Conservation (phyloP, 2,888 invertebrate species). For the Drosophila recens region DNA sequence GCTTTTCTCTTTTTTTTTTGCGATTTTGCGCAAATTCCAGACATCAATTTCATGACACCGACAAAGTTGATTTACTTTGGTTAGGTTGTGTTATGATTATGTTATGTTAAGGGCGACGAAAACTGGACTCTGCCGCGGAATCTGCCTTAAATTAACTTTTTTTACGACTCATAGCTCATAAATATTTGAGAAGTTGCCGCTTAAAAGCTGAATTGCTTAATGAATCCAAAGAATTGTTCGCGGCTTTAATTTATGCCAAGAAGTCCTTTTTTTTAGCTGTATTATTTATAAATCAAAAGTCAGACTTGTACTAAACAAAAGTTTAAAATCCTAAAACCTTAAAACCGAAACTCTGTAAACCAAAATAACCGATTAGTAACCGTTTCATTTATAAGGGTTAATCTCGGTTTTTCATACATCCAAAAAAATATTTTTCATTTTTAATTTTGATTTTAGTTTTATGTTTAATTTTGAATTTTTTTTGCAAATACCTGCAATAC, state of each 20-base stretch:
- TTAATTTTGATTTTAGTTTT: too few relatives aligned
- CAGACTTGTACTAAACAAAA: background rate
- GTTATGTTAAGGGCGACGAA: conserved; percentile 35
- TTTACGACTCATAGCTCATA: conserved; percentile 35
- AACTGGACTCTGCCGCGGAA: conserved; percentile 8
- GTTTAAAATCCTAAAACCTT: too few relatives aligned
- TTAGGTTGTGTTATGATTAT: conserved; percentile 29
- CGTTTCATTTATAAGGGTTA: too few relatives aligned
- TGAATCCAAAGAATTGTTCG: background rate
- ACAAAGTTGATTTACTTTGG: conserved; percentile 31
- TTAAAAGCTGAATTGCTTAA: conserved; percentile 17
- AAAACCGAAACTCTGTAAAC: too few relatives aligned
- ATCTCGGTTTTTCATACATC: too few relatives aligned
- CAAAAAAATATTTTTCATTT: too few relatives aligned
- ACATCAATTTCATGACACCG: conserved; percentile 37
- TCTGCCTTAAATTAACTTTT: conserved; percentile 31
- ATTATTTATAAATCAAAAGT: background rate
- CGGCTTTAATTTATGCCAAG: background rate
- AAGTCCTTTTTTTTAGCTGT: background rate
- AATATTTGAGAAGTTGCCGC: conserved; percentile 28
- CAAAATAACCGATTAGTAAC: too few relatives aligned
- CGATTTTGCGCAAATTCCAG: conserved; percentile 38
- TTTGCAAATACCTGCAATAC: too few relatives aligned
- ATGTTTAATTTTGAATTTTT: too few relatives aligned
- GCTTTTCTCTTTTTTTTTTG: conserved; percentile 6